Conservation (phyloP, 2,888 invertebrate species). For the Pharmacophagus antenor region DNA sequence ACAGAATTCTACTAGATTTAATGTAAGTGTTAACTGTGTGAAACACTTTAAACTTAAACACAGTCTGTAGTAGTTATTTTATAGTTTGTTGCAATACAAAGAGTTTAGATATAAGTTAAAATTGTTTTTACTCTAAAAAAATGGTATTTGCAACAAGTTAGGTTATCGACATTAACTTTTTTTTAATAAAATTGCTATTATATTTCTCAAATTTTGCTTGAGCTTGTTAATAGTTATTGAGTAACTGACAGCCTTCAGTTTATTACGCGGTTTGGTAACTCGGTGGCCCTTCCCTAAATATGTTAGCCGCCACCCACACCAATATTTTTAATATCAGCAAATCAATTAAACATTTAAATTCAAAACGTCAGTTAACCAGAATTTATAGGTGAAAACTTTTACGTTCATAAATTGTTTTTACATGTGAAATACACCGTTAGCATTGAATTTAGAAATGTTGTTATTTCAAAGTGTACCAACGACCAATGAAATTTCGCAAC, state of each 20-base stretch:
- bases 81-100: background rate
- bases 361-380: background rate
- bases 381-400: background rate
- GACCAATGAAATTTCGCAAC: conserved; percentile 23
- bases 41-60: conserved; percentile 30
- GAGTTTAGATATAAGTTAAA: background rate
- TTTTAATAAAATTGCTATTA: too few relatives aligned
- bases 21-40: conserved; percentile 29
- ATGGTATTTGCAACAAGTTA: background rate
- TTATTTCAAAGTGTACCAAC: conserved; percentile 6
- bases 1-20: conserved; percentile 18
- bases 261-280: background rate
- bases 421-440: conserved; percentile 1
- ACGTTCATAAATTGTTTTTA: background rate
- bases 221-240: background rate
- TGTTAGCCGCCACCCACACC: background rate
- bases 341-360: background rate
- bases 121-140: background rate
- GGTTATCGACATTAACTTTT: background rate
- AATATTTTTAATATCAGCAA: background rate
- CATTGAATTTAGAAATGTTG: conserved; percentile 5
- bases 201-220: background rate
- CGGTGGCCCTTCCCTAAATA: background rate
- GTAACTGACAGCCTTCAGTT: background rate
- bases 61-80: conserved; percentile 36